Evolutionary conservation across 2,113 vertebrate species (phyloP), one percentile per base, ranked within the genome.

Genomic region (Equus quagga): DNA sequence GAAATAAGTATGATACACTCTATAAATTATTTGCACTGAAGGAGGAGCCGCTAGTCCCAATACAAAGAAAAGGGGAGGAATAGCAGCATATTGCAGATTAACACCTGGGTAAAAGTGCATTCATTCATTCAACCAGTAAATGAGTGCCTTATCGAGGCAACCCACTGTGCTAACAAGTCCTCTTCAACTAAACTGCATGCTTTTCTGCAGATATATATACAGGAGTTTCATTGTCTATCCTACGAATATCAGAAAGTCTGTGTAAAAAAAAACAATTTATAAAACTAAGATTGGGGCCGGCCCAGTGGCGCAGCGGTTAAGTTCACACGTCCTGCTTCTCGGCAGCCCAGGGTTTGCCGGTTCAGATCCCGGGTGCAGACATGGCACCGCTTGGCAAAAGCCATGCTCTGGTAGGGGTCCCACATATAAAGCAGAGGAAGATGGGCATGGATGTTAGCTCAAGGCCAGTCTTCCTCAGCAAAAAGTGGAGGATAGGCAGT

Each of bases 1-100:
- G 49, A 96, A 85, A 65, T 46, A 72, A 87, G 80, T 70, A 60
- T 62, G 56, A 93, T 41, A 84, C 60, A 54, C 28, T 92, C 24
- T 28, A 26, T 31, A 87, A 36, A 31, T 64, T 97, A 93, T 97
- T 96, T 97, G 86, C 93, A 95, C 54, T 97, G 44, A 62, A 95
- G 96, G 98, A 96, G 95, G 95, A 95, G 89, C 46, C 69, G 58
- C 31, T 31, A 80, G 36, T 73, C 44, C 58, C 78, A 49, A 60
- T 8, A 89, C 78, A 94, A 96, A 95, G 76, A 60, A 79, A 89
- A 91, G 31, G 80, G 86, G 17, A 97, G 69, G 78, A 78, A 64
- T 2, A 41, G 41, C 10, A 85, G 85, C 26, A 70, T 41, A 82
- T 76, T 97, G 26, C 75, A 94, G 86, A 96, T 93, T 81, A 93